These are phyloP conservation scores for Notothenia coriiceps DNA, from an alignment of 2,113 vertebrate genomes.

Conservation along the genomic window DNA sequence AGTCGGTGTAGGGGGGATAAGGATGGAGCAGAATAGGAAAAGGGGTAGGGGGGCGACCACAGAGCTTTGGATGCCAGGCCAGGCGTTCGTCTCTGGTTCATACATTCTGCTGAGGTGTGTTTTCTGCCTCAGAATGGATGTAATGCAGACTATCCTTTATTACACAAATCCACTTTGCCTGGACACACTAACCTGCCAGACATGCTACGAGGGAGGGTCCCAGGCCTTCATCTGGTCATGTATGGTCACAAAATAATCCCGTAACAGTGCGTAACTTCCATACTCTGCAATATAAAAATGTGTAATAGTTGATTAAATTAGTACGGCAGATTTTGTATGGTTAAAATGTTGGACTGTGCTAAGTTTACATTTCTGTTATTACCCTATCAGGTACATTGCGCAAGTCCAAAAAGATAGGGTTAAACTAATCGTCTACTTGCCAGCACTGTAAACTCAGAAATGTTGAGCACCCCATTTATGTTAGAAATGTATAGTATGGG, in stretches of 20 bases:
- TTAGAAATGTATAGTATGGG: too few relatives aligned
- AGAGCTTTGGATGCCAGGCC: conserved; percentile 54
- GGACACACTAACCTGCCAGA: conserved; percentile 8
- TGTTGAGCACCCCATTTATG: too few relatives aligned
- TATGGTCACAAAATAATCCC: not conserved
- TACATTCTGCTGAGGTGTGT: conserved; percentile 59
- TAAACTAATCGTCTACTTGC: too few relatives aligned
- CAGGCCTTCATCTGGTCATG: conserved; percentile 7
- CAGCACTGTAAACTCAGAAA: too few relatives aligned
- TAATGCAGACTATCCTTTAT: conserved; percentile 39
- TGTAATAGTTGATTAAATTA: too few relatives aligned
- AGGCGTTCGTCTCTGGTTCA: conserved; percentile 53
- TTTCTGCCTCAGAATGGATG: conserved; percentile 42
- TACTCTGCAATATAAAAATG: not conserved
- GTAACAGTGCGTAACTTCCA: not conserved
- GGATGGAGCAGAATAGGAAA: conserved; percentile 16
- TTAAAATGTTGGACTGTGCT: too few relatives aligned
- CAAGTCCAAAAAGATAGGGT: too few relatives aligned
- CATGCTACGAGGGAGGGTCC: not conserved
- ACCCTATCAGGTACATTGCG: too few relatives aligned
- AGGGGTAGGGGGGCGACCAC: conserved; percentile 24
- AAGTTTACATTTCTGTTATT: too few relatives aligned
- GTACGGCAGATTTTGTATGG: too few relatives aligned
- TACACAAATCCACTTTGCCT: conserved; percentile 13
- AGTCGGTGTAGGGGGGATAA: conserved; percentile 58